phyloP scores from a whole-genome alignment of 2,888 invertebrate species.

The Trichogramma evanescens region DNA sequence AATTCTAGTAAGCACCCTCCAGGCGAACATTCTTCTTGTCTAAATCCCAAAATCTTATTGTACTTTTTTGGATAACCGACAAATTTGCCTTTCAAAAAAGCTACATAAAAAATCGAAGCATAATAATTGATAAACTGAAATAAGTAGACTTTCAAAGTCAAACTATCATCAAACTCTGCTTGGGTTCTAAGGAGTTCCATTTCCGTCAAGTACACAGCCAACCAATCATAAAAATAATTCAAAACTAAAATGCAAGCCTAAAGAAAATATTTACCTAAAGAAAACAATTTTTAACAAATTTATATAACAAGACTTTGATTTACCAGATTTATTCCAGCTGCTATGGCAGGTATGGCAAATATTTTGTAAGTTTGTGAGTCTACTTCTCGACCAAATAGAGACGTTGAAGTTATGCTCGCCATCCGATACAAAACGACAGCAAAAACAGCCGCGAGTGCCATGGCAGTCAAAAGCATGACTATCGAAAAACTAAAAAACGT shows the following conservation, averaged over 20 bases:
- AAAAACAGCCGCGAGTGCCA: slow-evolving; percentile 68
- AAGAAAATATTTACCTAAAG: slow-evolving; percentile 2
- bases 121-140: slow-evolving; percentile 88
- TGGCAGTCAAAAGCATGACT: slow-evolving; percentile 57
- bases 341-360: slow-evolving; percentile 66
- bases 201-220: slow-evolving; percentile 66
- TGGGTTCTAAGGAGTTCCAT: slow-evolving; percentile 72
- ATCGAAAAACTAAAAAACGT: slow-evolving; percentile 65
- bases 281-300: neutral
- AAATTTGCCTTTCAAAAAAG: slow-evolving; percentile 70
- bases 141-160: slow-evolving; percentile 78
- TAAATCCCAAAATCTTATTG: slow-evolving; percentile 60
- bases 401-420: slow-evolving; percentile 57
- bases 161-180: slow-evolving; percentile 78
- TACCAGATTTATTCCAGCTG: slow-evolving; percentile 69
- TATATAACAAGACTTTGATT: slow-evolving; percentile 28
- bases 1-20: slow-evolving; percentile 82
- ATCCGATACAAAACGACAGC: slow-evolving; percentile 72
- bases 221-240: slow-evolving; percentile 60
- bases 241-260: slow-evolving; percentile 64
- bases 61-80: slow-evolving; percentile 73
- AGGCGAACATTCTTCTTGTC: slow-evolving; percentile 62
- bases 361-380: slow-evolving; percentile 53
- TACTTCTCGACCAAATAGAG: slow-evolving; percentile 49
- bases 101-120: slow-evolving; percentile 80